A percentile compares a stretch with the other conserved stretches of the same genome.
Evolutionary conservation across 2,888 invertebrate genomes (phyloP).

Genomic region (Alloplasta piceator): DNA sequence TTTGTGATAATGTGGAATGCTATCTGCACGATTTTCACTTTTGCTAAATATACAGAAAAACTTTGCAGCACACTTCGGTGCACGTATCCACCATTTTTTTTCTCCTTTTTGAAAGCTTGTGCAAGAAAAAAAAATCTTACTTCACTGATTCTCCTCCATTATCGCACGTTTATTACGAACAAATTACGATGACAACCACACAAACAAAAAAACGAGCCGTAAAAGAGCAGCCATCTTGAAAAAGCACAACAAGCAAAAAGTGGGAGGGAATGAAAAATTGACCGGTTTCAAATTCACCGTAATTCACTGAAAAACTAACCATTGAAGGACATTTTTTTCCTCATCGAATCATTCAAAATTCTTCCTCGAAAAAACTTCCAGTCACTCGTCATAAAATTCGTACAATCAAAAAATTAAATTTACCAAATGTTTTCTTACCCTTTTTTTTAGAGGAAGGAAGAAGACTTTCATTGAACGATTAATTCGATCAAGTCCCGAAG

Average conservation of each 20-base stretch:
- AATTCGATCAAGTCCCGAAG: no score
- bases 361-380: no score
- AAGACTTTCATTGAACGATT: no score
- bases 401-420: not conserved
- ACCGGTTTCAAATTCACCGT: no score
- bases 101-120: conserved; percentile 34
- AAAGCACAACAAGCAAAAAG: not conserved
- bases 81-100: not conserved
- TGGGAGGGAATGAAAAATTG: not conserved
- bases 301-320: no score
- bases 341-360: no score
- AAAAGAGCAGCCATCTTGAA: conserved; percentile 20
- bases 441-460: not conserved
- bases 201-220: not conserved
- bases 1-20: conserved; percentile 75
- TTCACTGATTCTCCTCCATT: conserved; percentile 23
- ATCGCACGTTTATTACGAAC: conserved; percentile 32
- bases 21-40: conserved; percentile 74
- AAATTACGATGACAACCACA: not conserved
- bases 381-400: no score
- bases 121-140: conserved; percentile 18
- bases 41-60: conserved; percentile 1
- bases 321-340: no score
- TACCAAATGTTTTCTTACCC: no score
- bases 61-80: no score